Base-by-base conservation (phyloP, 1,140 invertebrate species). In the Anthonomus grandis region DNA sequence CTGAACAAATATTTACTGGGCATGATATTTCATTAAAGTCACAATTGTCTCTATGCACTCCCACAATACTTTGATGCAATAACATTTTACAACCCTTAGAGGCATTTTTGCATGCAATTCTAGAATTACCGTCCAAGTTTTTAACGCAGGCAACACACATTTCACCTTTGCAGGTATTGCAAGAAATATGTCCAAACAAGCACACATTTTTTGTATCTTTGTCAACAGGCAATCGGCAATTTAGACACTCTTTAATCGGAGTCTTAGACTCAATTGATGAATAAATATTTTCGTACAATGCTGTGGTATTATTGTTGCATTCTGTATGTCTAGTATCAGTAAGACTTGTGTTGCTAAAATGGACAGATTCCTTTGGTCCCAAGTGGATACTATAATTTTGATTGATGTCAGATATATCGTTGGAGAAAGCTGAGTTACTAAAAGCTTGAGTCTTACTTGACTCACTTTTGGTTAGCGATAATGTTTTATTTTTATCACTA, bases 101-200 rank as follows among this genome's bases (percentile, higher is more conserved):
- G 22, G 41, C 48, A 22, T 67, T 67, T 45, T 60, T 63, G 49
- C 65, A 67, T 18, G 58, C 58, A 4, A 53, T 52, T 42, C 48
- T 39, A 0, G 63, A 52, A 15, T 36, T 46, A 13, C 51, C 54
- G 19, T 51, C 58, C 23, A 64, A 38, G 15, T 46, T 45, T 38
- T 38, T 58, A 1, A 55, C 48, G 42, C 65, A 67, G 9, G 51
- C 37, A 9, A 44, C 10, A 39, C 65, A 67, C 38, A 39, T 38
- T 10, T 48, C 45, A 0, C 31, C 36, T 52, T 64, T 64, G 25
- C 65, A 67, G n/a, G 42, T 49, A 36, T 37, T 50, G 55, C 65
- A 67, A 2, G 46, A 24, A 4, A 52, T 37, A 41, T 67, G 65
- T 0, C 63, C 60, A 25, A 57, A 64, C 2, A 59, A 44, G 37